Base-by-base conservation (phyloP, 1,140 invertebrate genomes). In the Panagrolaimus sp. region DNA sequence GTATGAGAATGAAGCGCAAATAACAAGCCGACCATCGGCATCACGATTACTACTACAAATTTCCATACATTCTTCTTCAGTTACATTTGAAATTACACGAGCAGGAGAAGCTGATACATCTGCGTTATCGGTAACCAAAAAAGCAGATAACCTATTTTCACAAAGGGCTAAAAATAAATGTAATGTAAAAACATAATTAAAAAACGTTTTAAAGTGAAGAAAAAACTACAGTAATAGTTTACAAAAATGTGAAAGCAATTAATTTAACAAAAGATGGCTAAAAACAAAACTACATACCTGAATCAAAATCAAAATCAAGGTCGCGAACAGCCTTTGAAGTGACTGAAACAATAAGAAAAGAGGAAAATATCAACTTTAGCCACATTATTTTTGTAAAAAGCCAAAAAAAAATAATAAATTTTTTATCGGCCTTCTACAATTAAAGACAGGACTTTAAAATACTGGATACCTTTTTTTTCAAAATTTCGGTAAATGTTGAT, bases 41-140 rank as follows among this genome's bases (percentile, higher is more conserved):
- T 75, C 74, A 69, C 73, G 51, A 74, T 75, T 75, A 11, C 66
- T 42, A 25, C 53, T 51, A 53, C 74, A 75, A 11, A 65, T 75
- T 20, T 47, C 46, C 43, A 65, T 25, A 45, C 74, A 75, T 11
- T 74, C 69, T 31, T 75, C 74, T 66, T 75, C 74, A 8, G 72
- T 70, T 1, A 69, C 66, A 25, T 72, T 71, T 16, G 66, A 53
- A 43, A 67, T 75, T 9, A 66, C 67, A 27, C 71, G 64, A 1
- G 70, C 38, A 25, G 68, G 65, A 7, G 2, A 4, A 25, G 63
- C 43, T 44, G 43, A 31, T 46, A 75, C 31, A 2, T 47, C 65
- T 5, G 70, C 64, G 44, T 75, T 74, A 47, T 75, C 74, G 45
- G 67, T 57, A 7, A 75, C 74, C 13, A 75, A 71, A 48, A 72